Evolutionary conservation across 2,113 vertebrate species (phyloP), one percentile per base, ranked within the genome.

Genomic region (Heliornis fulica): DNA sequence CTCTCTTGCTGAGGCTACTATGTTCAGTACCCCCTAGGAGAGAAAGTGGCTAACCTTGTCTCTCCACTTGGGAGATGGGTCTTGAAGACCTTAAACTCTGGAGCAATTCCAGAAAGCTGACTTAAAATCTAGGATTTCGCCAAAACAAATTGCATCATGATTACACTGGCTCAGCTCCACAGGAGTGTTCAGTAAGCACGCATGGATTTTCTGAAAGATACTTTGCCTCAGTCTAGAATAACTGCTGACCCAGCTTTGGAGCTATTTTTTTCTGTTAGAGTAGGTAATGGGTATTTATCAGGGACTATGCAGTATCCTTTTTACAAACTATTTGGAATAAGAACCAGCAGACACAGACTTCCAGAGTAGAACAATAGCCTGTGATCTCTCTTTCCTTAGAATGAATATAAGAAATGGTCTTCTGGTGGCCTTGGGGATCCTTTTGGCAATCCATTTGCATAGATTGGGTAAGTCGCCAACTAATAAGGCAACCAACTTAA

Each of bases 361-460:
- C 19, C 7, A 57, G 40, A 56, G 5, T 79, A 87, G 85, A 72
- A 28, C 93, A 74, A 90, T 3, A 38, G 18, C 3, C n/a, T 61
- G 1, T 54, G 10, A 51, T 69, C 20, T 96, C n/a, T 91, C 10
- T 94, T 89, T 91, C 53, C 23, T 12, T 81, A 97, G 94, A 80
- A 90, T 78, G 72, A 93, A 85, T 83, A 93, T 91, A 91, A 86
- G 80, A 97, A 97, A 41, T 18, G 74, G 50, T 13, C 97, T 94
- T 86, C 98, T 75, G 97, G 90, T 96, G 93, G 89, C 51, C 98
- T 98, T 95, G 98, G 90, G 45, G 98, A 98, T 91, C 85, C 98
- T 60, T 99, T 99, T 94, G 98, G 98, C 84, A 99, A 99, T 89
- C 99, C 98, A 26, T 99, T 99, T 96, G 98, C 98, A 92, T 99